A percentile compares a stretch with the other conserved stretches of the same genome.
phyloP scores from a whole-genome alignment of 2,113 vertebrate species.

The Channa maculata region DNA sequence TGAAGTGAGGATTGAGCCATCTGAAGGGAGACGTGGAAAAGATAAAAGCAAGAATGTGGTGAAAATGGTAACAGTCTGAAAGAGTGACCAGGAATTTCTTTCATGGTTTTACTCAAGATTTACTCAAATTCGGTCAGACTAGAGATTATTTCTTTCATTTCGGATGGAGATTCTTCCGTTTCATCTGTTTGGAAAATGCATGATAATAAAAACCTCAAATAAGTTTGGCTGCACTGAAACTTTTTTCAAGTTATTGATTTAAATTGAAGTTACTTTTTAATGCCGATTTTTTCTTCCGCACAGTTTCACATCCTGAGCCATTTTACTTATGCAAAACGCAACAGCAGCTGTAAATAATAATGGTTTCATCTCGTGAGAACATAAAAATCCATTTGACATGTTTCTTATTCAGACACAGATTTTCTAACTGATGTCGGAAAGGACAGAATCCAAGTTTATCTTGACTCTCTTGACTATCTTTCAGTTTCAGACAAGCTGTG shows the following conservation, averaged over 20 bases:
- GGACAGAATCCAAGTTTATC: neutral
- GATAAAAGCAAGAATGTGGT: constrained; percentile 11
- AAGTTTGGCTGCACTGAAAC: too few relatives aligned
- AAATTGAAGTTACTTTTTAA: too few relatives aligned
- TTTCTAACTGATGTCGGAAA: neutral
- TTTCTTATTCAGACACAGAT: neutral
- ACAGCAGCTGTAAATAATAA: neutral
- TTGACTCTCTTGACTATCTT: neutral
- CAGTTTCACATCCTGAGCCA: neutral
- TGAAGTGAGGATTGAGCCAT: constrained; percentile 42
- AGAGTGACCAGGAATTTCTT: constrained; percentile 26
- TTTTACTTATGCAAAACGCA: neutral
- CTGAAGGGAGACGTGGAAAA: constrained; percentile 23
- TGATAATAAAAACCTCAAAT: too few relatives aligned
- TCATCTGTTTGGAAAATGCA: neutral
- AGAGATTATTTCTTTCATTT: neutral
- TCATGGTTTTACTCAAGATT: neutral
- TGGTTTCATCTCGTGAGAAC: neutral
- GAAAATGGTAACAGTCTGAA: neutral
- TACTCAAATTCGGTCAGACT: too few relatives aligned
- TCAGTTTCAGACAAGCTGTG: neutral
- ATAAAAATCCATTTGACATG: neutral
- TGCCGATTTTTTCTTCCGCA: too few relatives aligned
- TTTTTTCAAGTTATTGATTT: too few relatives aligned
- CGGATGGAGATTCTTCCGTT: neutral